phyloP scores from a whole-genome alignment of 2,888 invertebrate species.

The Drosophila ezoana region DNA sequence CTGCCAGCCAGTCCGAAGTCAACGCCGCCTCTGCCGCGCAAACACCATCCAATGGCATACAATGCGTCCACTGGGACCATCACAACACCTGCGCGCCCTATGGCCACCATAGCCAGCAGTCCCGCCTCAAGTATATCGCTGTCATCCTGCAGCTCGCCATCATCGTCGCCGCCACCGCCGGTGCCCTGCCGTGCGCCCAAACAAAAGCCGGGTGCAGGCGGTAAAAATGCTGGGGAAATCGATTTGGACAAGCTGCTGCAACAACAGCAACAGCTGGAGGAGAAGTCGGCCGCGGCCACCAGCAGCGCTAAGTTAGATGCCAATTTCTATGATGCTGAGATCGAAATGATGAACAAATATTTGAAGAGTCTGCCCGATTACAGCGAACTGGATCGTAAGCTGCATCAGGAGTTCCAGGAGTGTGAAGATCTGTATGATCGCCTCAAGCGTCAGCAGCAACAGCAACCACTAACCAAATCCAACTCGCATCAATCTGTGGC shows the following conservation, averaged over 20 bases:
- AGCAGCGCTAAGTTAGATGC: slow-evolving; percentile 79
- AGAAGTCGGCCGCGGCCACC: slow-evolving; percentile 76
- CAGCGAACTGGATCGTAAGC: slow-evolving; percentile 84
- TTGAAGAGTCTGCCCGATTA: slow-evolving; percentile 85
- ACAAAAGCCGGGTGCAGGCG: slow-evolving; percentile 19
- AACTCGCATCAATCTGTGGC: slow-evolving; percentile 82
- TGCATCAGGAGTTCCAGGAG: slow-evolving; percentile 84
- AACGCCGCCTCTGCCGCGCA: slow-evolving; percentile 77
- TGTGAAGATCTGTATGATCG: slow-evolving; percentile 85
- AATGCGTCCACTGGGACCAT: slow-evolving; percentile 75
- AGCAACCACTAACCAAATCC: slow-evolving; percentile 82
- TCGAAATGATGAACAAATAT: slow-evolving; percentile 85
- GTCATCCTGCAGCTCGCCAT: slow-evolving; percentile 83
- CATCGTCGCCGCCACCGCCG: slow-evolving; percentile 83
- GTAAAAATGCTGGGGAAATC: slow-evolving; percentile 51
- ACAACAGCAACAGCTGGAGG: slow-evolving; percentile 79
- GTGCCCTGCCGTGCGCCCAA: slow-evolving; percentile 83
- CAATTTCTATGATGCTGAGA: slow-evolving; percentile 84
- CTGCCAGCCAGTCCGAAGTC: slow-evolving; percentile 80
- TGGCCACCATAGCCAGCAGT: slow-evolving; percentile 71
- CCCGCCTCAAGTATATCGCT: slow-evolving; percentile 83
- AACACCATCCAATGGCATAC: slow-evolving; percentile 77
- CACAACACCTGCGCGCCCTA: slow-evolving; percentile 73
- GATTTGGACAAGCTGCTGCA: slow-evolving; percentile 77
- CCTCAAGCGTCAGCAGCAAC: slow-evolving; percentile 79